Conservation (phyloP, 1,140 invertebrate genomes). For the Bombus terrestris region DNA sequence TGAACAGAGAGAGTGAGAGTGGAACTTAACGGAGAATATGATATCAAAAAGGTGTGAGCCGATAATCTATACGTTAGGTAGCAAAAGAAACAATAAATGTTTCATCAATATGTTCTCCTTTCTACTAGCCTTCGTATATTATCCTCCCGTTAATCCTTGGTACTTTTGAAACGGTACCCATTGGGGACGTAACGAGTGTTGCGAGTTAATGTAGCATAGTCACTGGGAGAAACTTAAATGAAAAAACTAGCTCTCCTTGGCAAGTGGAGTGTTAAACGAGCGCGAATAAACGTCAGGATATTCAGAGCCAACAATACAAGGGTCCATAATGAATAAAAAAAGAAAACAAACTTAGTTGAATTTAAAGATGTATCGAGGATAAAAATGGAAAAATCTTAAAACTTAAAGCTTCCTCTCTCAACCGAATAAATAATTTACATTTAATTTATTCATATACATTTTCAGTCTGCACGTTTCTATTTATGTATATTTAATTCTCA, state of each 20-base stretch:
- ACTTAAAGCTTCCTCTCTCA: background rate
- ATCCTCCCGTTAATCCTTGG: slow-evolving; percentile 9
- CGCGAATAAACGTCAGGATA: background rate
- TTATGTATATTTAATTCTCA: too few relatives aligned
- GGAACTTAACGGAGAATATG: background rate
- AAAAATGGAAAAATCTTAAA: background rate
- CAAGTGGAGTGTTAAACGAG: background rate
- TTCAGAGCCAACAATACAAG: background rate
- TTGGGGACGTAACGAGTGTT: background rate
- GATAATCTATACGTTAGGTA: background rate
- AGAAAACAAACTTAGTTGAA: background rate
- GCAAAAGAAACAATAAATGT: background rate
- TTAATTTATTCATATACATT: background rate
- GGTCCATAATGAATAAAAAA: background rate
- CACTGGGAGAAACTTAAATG: slow-evolving; percentile 7
- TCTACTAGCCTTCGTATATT: background rate
- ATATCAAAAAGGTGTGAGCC: too few relatives aligned
- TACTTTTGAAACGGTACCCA: background rate
- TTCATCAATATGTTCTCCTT: background rate
- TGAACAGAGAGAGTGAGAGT: too few relatives aligned
- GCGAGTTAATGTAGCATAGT: background rate
- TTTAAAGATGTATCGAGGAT: background rate
- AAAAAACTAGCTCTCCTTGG: slow-evolving; percentile 38
- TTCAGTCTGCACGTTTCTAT: background rate
- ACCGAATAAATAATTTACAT: background rate